Evolutionary conservation across 2,797 vertebrate genomes (phyloP), one percentile per base, ranked within the genome.

Genomic region (Sebastes elongatus): DNA sequence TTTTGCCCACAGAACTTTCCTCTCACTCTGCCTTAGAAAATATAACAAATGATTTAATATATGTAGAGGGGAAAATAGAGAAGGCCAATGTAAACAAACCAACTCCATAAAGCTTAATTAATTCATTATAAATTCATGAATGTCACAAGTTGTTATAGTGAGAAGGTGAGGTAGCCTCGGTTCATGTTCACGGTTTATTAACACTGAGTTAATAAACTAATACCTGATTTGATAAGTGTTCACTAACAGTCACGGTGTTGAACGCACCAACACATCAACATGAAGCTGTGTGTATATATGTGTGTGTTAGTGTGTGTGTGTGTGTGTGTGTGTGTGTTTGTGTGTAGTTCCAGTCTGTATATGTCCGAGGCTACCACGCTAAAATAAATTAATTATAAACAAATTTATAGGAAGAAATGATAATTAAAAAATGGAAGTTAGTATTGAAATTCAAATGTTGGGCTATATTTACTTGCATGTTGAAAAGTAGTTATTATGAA

Each of bases 281-380:
- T 23, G 53, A 57, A 23, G 13, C 61, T 5, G 33, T 38, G 33
- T 62, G 10, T 33, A 0, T 27, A 1, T 32, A 0, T 32, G 8
- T 32, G 23, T 16, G 8, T 11, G 20, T 4, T 16, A 1, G 2
- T 7, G 22, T 30, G 30, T 32, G 8, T 32, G 32, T 3, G 32
- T 33, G 32, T 33, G 32, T 27, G 13, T 7, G 55, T 23, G 23
- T 23, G 23, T 23, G 23, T 25, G 13, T 14, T 3, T 56, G 8
- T 32, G 1, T 32, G 14, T 16, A 13, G 11, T 38, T 38, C 35
- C 35, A 38, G 61, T 62, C 10, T 33, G 13, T 16, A 13, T 0
- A 6, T 9, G 56, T 18, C 1, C 85, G 91, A 93, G 93, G 91
- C 93, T 93, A 92, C 89, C 90, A 20, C 83, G 0, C 11, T 18